A percentile compares a stretch with the other conserved stretches of the same genome.
Conservation (phyloP, 2,113 vertebrate genomes). For the Pristiophorus japonicus region DNA sequence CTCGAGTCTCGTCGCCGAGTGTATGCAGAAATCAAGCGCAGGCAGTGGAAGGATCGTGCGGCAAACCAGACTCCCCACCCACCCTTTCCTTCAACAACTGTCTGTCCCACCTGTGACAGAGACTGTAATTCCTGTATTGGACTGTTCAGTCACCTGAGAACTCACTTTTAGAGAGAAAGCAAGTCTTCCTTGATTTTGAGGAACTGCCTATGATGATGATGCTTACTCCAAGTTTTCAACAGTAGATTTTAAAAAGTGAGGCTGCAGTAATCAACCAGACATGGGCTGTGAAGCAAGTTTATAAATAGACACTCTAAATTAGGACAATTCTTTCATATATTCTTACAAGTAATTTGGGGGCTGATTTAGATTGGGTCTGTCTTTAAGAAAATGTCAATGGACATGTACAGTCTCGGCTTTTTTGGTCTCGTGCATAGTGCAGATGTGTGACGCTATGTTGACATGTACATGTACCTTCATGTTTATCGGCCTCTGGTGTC, state of each 20-base stretch:
- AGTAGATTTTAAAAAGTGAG: neutral
- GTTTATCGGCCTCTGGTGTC: neutral
- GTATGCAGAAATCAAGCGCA: no score
- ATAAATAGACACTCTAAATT: neutral
- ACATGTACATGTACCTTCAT: neutral
- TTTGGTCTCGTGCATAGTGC: neutral
- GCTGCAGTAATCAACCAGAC: neutral
- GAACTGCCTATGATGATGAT: no score
- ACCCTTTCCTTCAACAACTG: no score
- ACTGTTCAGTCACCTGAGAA: no score
- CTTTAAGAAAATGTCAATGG: conserved; percentile 9
- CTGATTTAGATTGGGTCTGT: neutral
- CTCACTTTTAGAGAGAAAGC: no score
- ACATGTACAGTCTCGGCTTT: neutral
- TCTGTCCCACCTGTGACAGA: no score
- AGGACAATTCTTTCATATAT: neutral
- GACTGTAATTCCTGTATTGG: no score
- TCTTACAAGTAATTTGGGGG: neutral
- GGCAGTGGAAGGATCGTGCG: no score
- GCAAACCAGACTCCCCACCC: no score
- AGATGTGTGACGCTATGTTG: neutral
- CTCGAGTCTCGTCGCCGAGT: no score
- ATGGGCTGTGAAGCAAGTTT: neutral
- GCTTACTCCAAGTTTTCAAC: neutral
- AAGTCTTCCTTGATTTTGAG: no score